Conservation (phyloP, 1,140 invertebrate genomes). For the Geopemphigus sp. region DNA sequence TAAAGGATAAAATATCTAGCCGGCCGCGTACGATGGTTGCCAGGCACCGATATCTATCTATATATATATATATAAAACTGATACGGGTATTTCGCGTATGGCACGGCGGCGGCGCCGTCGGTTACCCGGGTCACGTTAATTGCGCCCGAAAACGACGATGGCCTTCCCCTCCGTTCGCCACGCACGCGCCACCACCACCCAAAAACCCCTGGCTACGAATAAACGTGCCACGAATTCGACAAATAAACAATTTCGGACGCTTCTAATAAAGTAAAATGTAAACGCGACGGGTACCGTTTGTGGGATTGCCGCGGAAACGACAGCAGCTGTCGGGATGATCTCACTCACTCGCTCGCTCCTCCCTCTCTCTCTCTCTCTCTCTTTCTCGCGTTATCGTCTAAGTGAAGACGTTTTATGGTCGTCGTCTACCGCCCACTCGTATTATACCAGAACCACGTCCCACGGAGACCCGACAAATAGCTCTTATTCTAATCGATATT, state of each 20-base stretch:
- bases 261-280: neutral
- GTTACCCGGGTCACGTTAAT: constrained; percentile 45
- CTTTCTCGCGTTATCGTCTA: neutral
- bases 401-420: too few relatives aligned
- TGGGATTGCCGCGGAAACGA: neutral
- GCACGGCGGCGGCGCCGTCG: neutral
- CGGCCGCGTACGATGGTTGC: neutral
- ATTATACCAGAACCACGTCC: too few relatives aligned
- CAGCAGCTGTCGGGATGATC: neutral
- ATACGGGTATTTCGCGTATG: too few relatives aligned
- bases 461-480: too few relatives aligned
- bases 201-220: neutral
- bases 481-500: too few relatives aligned
- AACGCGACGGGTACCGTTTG: constrained; percentile 24
- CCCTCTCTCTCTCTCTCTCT: neutral
- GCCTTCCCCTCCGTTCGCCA: neutral
- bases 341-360: too few relatives aligned
- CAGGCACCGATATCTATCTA: neutral
- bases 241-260: constrained; percentile 34
- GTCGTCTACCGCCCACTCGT: too few relatives aligned
- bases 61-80: too few relatives aligned
- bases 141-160: constrained; percentile 17
- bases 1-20: too few relatives aligned
- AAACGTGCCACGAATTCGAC: constrained; percentile 43
- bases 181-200: neutral